Base-by-base conservation (phyloP, 2,797 vertebrate species). In the Microctenopoma steveboyesi region DNA sequence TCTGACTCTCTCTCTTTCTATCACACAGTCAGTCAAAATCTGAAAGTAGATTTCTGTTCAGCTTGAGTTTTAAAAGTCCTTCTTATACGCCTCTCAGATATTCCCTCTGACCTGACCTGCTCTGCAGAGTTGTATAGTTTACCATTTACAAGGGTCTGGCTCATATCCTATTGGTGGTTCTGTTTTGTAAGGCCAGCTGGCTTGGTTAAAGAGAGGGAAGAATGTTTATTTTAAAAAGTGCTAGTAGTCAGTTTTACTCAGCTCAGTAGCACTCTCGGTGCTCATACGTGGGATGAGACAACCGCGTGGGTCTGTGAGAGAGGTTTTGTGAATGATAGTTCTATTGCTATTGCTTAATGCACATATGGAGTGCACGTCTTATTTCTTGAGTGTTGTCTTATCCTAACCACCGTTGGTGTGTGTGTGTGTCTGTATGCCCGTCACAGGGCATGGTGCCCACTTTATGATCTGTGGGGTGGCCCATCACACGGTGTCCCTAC, bases 401-500 rank as follows among this genome's bases (percentile, higher is more conserved):
- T 68, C 33, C n/a, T 15, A 62, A 58, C 49, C 45, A 14, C 49
- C 33, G 33, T 35, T 35, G 7, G 33, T 8, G 33, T 35, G 33
- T 35, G 33, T 35, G 39, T 40, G 39, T 13, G 10, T 35, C 39
- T 40, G 13, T 33, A 50, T 56, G 58, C 52, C 57, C 72, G 52
- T 62, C 64, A 56, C 37, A 62, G 43, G 74, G 73, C 64, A 66
- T 11, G 18, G 22, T 73, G 71, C 76, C 75, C 65, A 68, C 61
- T 58, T 63, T 46, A 71, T 48, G 50, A 52, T 67, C 59, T 63
- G 57, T 39, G 35, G 66, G 71, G 48, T 55, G 30, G 62, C 59
- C 57, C 52, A 46, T 85, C 71, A 54, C 61, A 48, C 74, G 72
- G 61, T 64, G 49, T 28, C 74, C 57, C 50, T 66, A 71, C 66